Evolutionary conservation across 2,113 vertebrate species (phyloP).

Genomic region (Natator depressus): DNA sequence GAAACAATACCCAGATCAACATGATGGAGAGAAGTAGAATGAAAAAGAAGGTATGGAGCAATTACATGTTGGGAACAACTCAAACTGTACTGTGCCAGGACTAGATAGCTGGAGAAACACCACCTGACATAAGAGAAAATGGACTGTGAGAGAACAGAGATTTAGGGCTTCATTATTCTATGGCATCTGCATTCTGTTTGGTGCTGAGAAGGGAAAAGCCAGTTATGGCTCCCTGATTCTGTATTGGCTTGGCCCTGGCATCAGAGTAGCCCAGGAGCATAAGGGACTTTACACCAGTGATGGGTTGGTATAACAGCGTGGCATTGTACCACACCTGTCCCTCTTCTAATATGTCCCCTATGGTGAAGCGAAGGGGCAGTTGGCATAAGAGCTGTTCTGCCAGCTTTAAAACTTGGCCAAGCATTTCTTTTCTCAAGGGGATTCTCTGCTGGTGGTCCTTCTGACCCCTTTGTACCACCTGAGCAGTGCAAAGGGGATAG

Average conservation of each 20-base stretch:
- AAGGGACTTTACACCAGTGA: not conserved
- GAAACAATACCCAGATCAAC: constrained; percentile 62
- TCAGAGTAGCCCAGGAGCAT: not conserved
- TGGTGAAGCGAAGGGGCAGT: not conserved
- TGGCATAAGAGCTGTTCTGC: not conserved
- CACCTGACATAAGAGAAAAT: not conserved
- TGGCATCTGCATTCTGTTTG: not conserved
- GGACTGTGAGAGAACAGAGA: not conserved
- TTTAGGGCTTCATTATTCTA: not conserved
- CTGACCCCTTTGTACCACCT: not conserved
- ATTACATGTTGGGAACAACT: not conserved
- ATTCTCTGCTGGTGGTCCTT: not conserved
- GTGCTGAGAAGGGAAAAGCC: not conserved
- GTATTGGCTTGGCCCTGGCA: not conserved
- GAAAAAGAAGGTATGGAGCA: constrained; percentile 61
- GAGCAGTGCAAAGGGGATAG: not conserved
- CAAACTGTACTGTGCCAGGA: not conserved
- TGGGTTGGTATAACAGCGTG: not conserved
- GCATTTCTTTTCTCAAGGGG: not conserved
- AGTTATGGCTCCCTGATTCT: not conserved
- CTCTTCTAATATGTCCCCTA: not conserved
- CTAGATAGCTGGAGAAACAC: not conserved
- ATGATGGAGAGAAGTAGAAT: constrained; percentile 28
- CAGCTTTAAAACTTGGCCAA: not conserved
- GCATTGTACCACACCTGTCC: not conserved